Base-by-base conservation (phyloP, 2,888 invertebrate species). In the Agriopis aurantiaria region DNA sequence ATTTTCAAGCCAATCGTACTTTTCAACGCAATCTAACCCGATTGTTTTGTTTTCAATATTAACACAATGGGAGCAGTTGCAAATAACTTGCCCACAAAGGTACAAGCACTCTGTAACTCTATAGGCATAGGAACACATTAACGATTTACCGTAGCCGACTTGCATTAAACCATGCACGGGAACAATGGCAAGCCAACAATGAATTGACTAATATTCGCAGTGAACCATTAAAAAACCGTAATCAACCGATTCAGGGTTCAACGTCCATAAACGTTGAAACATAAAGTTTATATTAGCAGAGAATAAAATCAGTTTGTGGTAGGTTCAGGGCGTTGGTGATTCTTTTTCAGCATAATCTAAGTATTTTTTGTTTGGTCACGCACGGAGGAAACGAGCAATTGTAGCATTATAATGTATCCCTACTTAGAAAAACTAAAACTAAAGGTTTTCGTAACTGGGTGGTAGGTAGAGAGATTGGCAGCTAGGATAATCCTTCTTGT, bases 161-260 rank as follows among this genome's bases (percentile, higher is more conserved):
- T 43, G 53, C 60, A 69, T 70, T 72, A 74, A 61, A 71, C 56
- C 73, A 63, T 65, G 69, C 62, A 67, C 59, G 43, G 63, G 80
- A 80, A 81, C 83, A 83, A 82, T 85, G 78, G 81, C 81, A 71
- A 77, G 73, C 80, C 75, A 81, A 87, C 85, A 89, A 85, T 88
- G 85, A 85, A 88, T 86, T 87, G 73, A 88, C 85, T 85, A 90
- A 89, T 87, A 88, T 85, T 88, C 85, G 80, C 86, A 80, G 82
- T 82, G 80, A 85, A 83, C 88, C 88, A 91, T 91, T 91, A 90
- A 92, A 90, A 91, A 90, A 85, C 86, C 88, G 88, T 91, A 92
- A 92, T 92, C 90, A 89, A 85, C 82, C 87, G 88, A 90, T 91
- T 88, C 83, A 87, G 85, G 89, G 93, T 91, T 93, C 93, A 91